Base-by-base conservation (phyloP, 2,797 vertebrate genomes). In the Spinus pinus region DNA sequence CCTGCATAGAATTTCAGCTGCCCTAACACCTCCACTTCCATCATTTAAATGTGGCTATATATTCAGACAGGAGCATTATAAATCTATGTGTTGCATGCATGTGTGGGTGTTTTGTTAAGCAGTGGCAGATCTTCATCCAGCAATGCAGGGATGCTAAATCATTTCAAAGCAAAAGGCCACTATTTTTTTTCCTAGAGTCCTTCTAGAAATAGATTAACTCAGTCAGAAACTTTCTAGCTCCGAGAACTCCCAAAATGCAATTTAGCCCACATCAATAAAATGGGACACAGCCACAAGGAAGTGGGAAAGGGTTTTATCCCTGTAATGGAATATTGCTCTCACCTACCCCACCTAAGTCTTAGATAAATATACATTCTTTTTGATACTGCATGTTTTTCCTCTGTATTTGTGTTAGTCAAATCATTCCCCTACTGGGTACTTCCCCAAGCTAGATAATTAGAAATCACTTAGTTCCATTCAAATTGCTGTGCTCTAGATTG, bases 151-250 rank as follows among this genome's bases (percentile, higher is more conserved):
- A 87, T 73, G 89, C 31, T 91, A 93, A 80, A 85, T 31, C 4
- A 54, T 89, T 93, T 60, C 60, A 89, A 91, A 87, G 91, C 47
- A 89, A 91, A 89, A 95, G 67, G 67, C 50, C 64, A 47, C n/a
- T 78, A 31, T 69, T 66, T 75, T 65, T 72, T 33, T 14, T 0
- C 41, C 14, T 61, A 84, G 30, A 33, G 8, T 87, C 9, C 17
- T 91, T 73, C 56, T 80, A 80, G 93, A 91, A 95, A 73, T 60
- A 91, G n/a, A 77, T 80, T 41, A 90, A 86, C 31, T 82, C 78
- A 73, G 57, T 20, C 67, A 74, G 70, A 96, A 94, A 71, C 33
- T 85, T 93, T 91, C 31, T 41, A 51, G 47, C 77, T 56, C 49
- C 3, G 11, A 90, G 46, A 93, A 94, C 50, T 83, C 54, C 53